phyloP scores from a whole-genome alignment of 2,888 invertebrate genomes.

The Eumacrocentrus americanus region DNA sequence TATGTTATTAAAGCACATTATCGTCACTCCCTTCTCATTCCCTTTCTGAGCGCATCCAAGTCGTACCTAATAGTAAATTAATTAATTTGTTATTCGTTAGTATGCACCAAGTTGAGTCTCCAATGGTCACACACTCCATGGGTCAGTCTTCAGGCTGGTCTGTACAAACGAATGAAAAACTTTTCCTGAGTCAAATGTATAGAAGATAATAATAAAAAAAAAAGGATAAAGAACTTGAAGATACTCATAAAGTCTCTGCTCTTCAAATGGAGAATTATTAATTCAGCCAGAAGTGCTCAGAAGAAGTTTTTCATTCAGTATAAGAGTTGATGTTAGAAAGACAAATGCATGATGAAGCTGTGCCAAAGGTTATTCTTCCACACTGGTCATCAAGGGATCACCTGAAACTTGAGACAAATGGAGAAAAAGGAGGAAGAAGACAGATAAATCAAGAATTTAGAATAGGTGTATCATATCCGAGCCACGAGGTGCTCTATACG shows the following conservation, averaged over 20 bases:
- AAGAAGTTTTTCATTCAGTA: constrained; percentile 21
- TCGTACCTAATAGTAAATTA: constrained; percentile 23
- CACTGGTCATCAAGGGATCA: not conserved
- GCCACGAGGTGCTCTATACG: constrained; percentile 60
- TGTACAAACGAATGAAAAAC: not conserved
- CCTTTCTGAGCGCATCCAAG: constrained; percentile 19
- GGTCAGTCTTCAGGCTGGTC: not conserved
- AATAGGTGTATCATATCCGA: constrained; percentile 68
- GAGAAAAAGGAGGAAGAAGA: constrained; percentile 6
- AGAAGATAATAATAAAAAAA: constrained; percentile 32
- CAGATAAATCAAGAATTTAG: not conserved
- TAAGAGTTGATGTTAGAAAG: constrained; percentile 4
- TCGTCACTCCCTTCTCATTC: constrained; percentile 26
- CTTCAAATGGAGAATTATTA: constrained; percentile 7
- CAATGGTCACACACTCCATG: too few species aligned
- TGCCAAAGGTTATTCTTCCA: constrained; percentile 1
- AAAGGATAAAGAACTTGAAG: constrained; percentile 34
- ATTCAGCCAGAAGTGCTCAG: not conserved
- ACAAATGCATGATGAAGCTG: constrained; percentile 18
- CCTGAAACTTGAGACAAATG: constrained; percentile 62
- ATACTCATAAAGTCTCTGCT: constrained; percentile 6
- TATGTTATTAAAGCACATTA: constrained; percentile 8
- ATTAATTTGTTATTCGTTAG: constrained; percentile 16
- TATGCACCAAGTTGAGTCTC: constrained; percentile 4
- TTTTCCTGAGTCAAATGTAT: constrained; percentile 23